Conservation (phyloP, 1,140 invertebrate genomes). For the Pectinophora gossypiella region DNA sequence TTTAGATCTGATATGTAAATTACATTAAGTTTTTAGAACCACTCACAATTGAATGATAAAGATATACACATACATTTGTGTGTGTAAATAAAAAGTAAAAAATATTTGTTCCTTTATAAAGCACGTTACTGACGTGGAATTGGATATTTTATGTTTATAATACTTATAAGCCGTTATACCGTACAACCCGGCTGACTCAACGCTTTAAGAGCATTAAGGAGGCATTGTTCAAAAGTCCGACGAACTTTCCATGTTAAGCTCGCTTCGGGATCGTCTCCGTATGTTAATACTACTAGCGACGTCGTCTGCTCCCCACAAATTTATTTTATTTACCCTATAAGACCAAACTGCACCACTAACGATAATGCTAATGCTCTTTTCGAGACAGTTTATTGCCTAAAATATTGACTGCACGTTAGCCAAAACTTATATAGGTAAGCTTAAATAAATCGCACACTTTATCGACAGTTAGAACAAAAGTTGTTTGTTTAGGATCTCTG, state of each 20-base stretch:
- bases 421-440: conserved; percentile 22
- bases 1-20: no score
- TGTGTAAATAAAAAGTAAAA: no score
- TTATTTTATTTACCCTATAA: conserved; percentile 56
- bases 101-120: no score
- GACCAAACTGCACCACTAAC: conserved; percentile 38
- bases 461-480: conserved; percentile 2
- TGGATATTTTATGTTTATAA: no score
- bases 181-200: no score
- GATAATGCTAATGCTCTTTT: conserved; percentile 45
- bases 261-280: neutral
- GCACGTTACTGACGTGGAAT: no score
- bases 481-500: conserved; percentile 32
- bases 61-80: no score
- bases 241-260: conserved; percentile 26
- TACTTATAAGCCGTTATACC: no score
- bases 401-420: conserved; percentile 34
- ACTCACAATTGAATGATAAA: no score
- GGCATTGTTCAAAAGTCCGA: conserved; percentile 42
- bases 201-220: no score
- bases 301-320: conserved; percentile 43
- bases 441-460: neutral
- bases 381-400: conserved; percentile 43
- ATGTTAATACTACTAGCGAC: conserved; percentile 4
- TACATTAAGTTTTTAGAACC: no score